Base-by-base conservation (phyloP, 2,888 invertebrate genomes). In the Ichneumon xanthorius region DNA sequence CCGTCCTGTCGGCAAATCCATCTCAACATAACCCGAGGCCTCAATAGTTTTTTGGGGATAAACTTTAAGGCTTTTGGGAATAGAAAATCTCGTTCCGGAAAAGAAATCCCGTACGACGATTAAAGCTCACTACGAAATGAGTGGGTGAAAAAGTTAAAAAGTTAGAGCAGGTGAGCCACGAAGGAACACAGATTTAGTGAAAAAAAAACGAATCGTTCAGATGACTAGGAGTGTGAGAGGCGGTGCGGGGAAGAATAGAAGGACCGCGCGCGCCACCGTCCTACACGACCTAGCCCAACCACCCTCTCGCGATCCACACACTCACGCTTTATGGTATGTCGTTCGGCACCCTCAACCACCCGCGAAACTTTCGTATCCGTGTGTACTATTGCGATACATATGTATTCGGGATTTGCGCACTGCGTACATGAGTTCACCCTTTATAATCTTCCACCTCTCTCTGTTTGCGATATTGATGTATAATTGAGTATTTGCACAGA, bases 261-360 rank as follows among this genome's bases (percentile, higher is more conserved):
- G 55, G 61, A 82, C 78, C 77, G 77, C 65, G 79, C 78, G 65
- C 82, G 55, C 81, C 81, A 82, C 77, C 65, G 67, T 79, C 68
- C 72, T 84, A 53, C 81, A 79, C 79, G 84, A 87, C 85, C 85
- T 85, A 82, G 65, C 79, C 85, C 85, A 85, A 85, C 79, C 19
- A 77, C 55, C 45, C 61, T 61, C 75, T 55, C 70, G 75, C 65
- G 67, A 50, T 26, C 76, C 79, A 53, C 76, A 61, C 84, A 73
- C 71, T 73, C 72, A 77, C 80, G 65, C 73, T 72, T 80, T 55
- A 76, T 53, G 77, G 77, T 63, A 50, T 73, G 81, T 78, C 78
- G 68, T 71, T 76, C 67, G 75, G 37, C 80, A 50, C 71, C 76
- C 68, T 33, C 67, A 30, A 71, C 76, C 82, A 80, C 81, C 72